A percentile compares a stretch with the other conserved stretches of the same genome.
These are phyloP conservation scores for Drosophila sproati DNA, from an alignment of 1,140 invertebrate species.

Conservation along the genomic window DNA sequence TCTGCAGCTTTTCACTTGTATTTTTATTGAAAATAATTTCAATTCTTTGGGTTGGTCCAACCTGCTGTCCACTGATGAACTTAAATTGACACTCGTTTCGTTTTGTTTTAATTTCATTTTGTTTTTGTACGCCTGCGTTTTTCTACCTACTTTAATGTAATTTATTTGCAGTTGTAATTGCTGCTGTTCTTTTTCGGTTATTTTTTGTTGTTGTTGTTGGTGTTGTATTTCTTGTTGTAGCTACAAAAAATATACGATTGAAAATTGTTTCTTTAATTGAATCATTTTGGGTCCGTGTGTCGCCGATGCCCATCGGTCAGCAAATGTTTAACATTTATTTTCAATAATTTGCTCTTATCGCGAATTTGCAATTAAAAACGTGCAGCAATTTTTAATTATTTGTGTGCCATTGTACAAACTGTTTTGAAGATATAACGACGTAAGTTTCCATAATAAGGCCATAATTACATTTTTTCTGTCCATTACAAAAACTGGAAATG, in stretches of 20 bases:
- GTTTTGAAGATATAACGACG: conserved; percentile 26
- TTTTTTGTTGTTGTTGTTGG: conserved; percentile 20
- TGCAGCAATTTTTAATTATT: conserved; percentile 47
- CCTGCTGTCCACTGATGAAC: conserved; percentile 57
- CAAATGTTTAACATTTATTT: conserved; percentile 64
- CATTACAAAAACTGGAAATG: background rate
- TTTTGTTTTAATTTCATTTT: conserved; percentile 36
- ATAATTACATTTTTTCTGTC: background rate
- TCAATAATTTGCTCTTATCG: conserved; percentile 76
- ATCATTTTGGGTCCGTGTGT: conserved; percentile 62
- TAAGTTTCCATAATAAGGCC: background rate
- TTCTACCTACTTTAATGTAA: conserved; percentile 76
- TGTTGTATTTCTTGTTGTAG: background rate
- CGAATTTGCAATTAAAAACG: conserved; percentile 61
- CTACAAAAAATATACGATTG: conserved; percentile 56
- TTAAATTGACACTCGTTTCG: conserved; percentile 72
- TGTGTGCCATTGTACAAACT: conserved; percentile 24
- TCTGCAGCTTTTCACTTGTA: conserved; percentile 15
- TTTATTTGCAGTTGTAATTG: conserved; percentile 78
- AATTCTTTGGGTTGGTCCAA: conserved; percentile 27
- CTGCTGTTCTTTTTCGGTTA: conserved; percentile 38
- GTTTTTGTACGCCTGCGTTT: conserved; percentile 19
- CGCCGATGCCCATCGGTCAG: conserved; percentile 27
- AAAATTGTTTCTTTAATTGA: conserved; percentile 81
- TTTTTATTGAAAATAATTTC: conserved; percentile 58